Base-by-base conservation (phyloP, 1,140 invertebrate genomes). In the Metaphire vulgaris region DNA sequence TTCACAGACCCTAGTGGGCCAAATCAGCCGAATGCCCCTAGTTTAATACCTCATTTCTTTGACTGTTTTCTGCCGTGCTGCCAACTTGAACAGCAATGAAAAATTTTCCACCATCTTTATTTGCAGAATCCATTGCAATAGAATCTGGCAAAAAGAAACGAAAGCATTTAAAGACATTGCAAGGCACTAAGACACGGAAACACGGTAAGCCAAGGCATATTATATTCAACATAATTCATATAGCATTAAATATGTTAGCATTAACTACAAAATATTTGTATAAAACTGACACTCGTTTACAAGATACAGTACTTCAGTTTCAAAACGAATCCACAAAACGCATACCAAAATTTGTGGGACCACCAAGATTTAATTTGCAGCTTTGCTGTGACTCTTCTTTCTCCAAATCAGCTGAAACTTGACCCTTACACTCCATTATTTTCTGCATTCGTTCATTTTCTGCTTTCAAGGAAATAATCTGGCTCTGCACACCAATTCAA, bases 401-500 rank as follows among this genome's bases (percentile, higher is more conserved):
- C 6, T 56, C 21, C 21, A 21, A 12, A 12, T 56, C 41, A 12
- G 6, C 21, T 56, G 41, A 56, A 21, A 56, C 21, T 56, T 56
- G 12, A 68, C 74, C 65, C 33, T 66, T 69, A 2, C 14, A n/a
- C 21, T 29, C 33, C 28, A 75, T 75, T n/a, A 68, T 87, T 79
- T 93, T 89, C 81, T 97, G 95, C 0, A 99, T 88, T 41, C 96
- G 89, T 82, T 98, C 95, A 85, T 98, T 98, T 83, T 98, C 97
- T 82, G 97, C 94, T 83, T 97, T 97, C 79, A 99, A 86, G 81
- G 92, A 94, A 80, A 94, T 87, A 94, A 98, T 98, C 87, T 99
- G 96, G 84, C 92, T 93, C 93, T 95, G 86, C 41, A n/a, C n/a
- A n/a, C n/a, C n/a, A n/a, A n/a, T n/a, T 56, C 41, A 56, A 6